Evolutionary conservation across 2,113 vertebrate genomes (phyloP), one percentile per base, ranked within the genome.

Genomic region (Steatornis caripensis): DNA sequence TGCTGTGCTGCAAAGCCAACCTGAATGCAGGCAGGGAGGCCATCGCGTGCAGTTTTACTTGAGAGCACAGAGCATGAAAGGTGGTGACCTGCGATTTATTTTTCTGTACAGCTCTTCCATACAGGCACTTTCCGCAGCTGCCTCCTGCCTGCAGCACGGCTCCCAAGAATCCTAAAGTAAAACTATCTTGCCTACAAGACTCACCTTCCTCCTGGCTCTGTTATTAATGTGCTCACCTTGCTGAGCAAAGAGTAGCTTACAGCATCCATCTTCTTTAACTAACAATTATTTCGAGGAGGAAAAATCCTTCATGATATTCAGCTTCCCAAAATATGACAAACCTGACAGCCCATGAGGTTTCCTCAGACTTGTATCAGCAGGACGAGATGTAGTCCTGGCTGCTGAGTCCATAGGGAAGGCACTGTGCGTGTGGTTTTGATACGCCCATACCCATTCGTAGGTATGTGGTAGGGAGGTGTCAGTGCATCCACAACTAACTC

Each of bases 341-440:
- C 6, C 37, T 14, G 45, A 3, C 17, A 46, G 5, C 6, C 43
- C 23, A 1, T 0, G 57, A 32, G 55, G 32, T 41, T 62, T 66
- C 11, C 66, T 70, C 57, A 72, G 66, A 2, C 69, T 21, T 9
- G 4, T 1, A 2, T 6, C 26, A 58, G 79, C 0, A 39, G 84
- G 71, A 46, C 9, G 3, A 21, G 1, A 30, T 0, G 2, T 2
- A 39, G 43, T 1, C 46, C 34, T 57, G 29, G 45, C 66, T 41
- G 17, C 54, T 29, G 41, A 14, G 3, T 3, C 27, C 66, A 30
- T 0, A 5, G 80, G 36, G 27, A 34, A 54, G n/a, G 68, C 34
- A 36, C 6, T 0, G 14, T 32, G 5, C 11, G 4, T 1, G 57
- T 24, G 65, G 15, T 8, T 77, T 27, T 4, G 4, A 17, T 26